Evolutionary conservation across 2,113 vertebrate genomes (phyloP), one percentile per base, ranked within the genome.

Genomic region (Ceratotherium simum): DNA sequence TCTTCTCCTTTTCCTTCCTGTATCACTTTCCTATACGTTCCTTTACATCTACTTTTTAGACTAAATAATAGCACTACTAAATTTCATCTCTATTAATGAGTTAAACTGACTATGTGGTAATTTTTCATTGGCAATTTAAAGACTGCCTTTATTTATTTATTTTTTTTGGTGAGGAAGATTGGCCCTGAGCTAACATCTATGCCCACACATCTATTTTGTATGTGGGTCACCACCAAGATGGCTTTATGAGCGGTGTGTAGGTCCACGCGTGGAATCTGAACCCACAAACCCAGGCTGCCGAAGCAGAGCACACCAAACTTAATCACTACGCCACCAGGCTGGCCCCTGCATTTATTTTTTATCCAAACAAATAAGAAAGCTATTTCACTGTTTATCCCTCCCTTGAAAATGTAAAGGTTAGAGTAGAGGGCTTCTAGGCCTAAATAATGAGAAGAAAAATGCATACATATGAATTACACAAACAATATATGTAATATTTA

Each of bases 81-180:
- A 87, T 86, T 92, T 75, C 33, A 84, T 31, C 33, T 31, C 36
- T 94, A 70, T 91, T 91, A 72, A 56, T 89, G 36, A 62, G 18
- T 51, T 85, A 78, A 79, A 95, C 27, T 31, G 8, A 72, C 5
- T 46, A 29, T 90, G 21, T 8, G 42, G 39, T 62, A 67, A 85
- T 69, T 80, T 95, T 95, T 85, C 85, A 90, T 1, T 76, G 36
- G 51, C 51, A 81, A 76, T 76, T 80, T 90, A 96, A 92, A 73
- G 58, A 92, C 27, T 78, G 27, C 17, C 54, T 58, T 75, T 92
- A 90, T 54, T 73, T 86, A 48, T 95, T 95, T 65, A 89, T 56
- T 48, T 48, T 48, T 10, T 48, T 48, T 48, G 48, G 48, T 48
- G 48, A 48, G 48, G 11, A 48, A 48, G 48, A 48, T 48, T 48